phyloP scores from a whole-genome alignment of 2,113 vertebrate genomes.

The Piaya cayana region DNA sequence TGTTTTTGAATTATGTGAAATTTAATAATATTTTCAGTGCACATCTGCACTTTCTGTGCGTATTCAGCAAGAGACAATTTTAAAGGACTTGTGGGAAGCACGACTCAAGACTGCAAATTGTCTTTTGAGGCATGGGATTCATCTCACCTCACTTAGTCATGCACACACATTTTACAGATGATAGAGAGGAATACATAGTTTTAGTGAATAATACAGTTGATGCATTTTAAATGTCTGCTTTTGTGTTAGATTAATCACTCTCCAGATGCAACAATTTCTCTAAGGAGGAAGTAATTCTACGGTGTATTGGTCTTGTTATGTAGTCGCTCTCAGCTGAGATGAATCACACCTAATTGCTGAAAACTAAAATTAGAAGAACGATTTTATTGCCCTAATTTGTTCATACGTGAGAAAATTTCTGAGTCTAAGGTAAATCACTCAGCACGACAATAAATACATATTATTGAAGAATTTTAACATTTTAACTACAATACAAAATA shows the following conservation, averaged over 20 bases:
- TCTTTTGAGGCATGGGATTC: background rate
- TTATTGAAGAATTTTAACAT: background rate
- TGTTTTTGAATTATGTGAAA: background rate
- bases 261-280: background rate
- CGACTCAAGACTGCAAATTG: background rate
- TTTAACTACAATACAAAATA: background rate
- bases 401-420: background rate
- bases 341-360: background rate
- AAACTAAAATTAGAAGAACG: background rate
- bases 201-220: background rate
- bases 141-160: background rate
- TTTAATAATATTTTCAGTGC: background rate
- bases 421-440: background rate
- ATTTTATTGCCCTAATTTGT: background rate
- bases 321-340: background rate
- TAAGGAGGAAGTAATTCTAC: background rate
- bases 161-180: background rate
- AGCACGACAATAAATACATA: background rate
- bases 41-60: fast-evolving
- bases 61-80: background rate
- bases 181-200: background rate
- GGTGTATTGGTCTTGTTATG: background rate
- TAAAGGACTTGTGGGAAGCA: background rate
- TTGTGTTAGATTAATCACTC: background rate
- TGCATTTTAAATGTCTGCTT: background rate